Conservation (phyloP, 2,797 vertebrate genomes). For the Premnoplex brunnescens region DNA sequence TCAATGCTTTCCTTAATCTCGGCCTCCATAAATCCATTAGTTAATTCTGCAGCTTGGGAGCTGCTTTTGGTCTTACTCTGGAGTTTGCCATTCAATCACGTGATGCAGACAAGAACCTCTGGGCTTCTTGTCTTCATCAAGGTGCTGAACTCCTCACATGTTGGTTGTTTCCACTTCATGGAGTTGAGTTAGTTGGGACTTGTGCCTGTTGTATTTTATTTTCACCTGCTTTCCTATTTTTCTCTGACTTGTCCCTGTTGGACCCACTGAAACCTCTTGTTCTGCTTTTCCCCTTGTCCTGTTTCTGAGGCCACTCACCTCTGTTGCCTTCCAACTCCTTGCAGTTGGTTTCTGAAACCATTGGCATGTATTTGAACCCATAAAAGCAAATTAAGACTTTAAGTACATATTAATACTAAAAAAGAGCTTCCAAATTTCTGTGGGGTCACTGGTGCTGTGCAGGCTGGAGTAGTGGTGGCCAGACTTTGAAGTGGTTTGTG, state of each 20-base stretch:
- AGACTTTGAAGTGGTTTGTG: neutral
- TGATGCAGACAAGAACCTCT: neutral
- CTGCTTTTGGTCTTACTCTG: neutral
- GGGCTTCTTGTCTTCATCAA: neutral
- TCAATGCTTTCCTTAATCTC: neutral
- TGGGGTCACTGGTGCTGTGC: neutral
- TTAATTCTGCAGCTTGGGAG: neutral
- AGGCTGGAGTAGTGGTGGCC: neutral
- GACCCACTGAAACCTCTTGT: neutral
- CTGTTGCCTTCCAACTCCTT: constrained; percentile 54
- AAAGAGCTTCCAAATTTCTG: neutral
- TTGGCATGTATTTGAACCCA: constrained; percentile 59
- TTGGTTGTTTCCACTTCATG: neutral
- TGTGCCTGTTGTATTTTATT: neutral
- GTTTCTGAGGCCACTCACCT: neutral
- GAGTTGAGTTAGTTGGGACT: neutral
- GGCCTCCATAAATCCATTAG: neutral
- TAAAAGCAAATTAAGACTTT: constrained; percentile 57
- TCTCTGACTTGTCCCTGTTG: neutral
- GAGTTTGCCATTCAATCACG: neutral
- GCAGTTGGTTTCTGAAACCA: constrained; percentile 73
- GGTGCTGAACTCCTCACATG: neutral
- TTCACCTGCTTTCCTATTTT: neutral
- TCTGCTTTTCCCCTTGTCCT: neutral
- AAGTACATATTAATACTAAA: constrained; percentile 5